Evolutionary conservation across 2,888 invertebrate genomes (phyloP).

Genomic region (Lasioglossum leucozonium): DNA sequence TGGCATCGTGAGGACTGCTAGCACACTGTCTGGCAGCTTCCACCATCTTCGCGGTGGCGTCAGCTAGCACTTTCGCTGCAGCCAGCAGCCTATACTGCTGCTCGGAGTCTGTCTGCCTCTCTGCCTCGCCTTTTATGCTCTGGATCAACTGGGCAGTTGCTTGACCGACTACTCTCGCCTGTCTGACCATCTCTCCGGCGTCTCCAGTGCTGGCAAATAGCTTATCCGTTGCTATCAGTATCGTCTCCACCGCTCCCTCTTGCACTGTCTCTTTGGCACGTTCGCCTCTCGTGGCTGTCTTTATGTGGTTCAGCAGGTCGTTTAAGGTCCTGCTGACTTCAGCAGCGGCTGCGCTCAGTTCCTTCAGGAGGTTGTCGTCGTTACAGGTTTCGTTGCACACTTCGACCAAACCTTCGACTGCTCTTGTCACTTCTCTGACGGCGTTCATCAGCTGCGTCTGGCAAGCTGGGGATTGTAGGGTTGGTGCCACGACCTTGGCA

Average conservation of each 20-base stretch:
- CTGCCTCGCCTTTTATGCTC: conserved; percentile 97
- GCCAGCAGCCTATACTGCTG: conserved; percentile 95
- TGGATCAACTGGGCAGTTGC: conserved; percentile 97
- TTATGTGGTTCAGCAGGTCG: conserved; percentile 95
- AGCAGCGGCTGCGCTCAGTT: conserved; percentile 93
- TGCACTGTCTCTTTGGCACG: conserved; percentile 89
- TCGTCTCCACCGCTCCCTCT: conserved; percentile 93
- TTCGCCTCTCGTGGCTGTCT: conserved; percentile 88
- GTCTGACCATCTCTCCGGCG: conserved; percentile 96
- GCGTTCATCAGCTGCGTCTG: conserved; percentile 97
- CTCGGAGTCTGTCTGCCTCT: conserved; percentile 93
- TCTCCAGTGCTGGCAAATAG: conserved; percentile 94
- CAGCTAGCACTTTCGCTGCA: conserved; percentile 97
- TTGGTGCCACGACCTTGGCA: conserved; percentile 96
- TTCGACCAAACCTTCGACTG: conserved; percentile 95
- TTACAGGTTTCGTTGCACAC: conserved; percentile 91
- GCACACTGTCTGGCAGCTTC: conserved; percentile 98
- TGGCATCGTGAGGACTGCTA: conserved; percentile 92
- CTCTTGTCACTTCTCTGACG: conserved; percentile 95
- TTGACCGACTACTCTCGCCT: conserved; percentile 95
- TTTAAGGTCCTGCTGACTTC: conserved; percentile 95
- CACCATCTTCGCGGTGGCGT: conserved; percentile 98
- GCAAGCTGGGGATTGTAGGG: conserved; percentile 92
- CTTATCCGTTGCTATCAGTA: conserved; percentile 95
- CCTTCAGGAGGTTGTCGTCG: conserved; percentile 89